Conservation (phyloP, 2,113 vertebrate species). For the Zeus faber region DNA sequence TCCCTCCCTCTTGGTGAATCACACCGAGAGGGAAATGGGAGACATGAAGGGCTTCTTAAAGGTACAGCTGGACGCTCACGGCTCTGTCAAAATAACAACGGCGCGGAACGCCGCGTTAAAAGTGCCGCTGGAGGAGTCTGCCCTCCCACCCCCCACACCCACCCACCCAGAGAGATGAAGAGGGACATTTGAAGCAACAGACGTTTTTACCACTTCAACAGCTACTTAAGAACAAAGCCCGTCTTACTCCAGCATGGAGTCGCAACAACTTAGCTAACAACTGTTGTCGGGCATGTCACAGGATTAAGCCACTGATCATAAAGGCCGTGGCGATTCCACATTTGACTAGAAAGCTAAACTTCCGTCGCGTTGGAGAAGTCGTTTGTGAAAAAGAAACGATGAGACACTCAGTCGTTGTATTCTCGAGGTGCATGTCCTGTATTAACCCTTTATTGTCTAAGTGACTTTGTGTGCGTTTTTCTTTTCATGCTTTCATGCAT, state of each 20-base stretch:
- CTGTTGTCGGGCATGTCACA: slow-evolving; percentile 1
- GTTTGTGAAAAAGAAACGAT: neutral
- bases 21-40: slow-evolving; percentile 34
- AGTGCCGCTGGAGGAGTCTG: neutral
- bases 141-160: neutral
- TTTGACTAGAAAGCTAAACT: too few relatives aligned
- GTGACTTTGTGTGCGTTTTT: neutral
- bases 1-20: slow-evolving; percentile 46
- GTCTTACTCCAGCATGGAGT: too few relatives aligned
- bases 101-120: too few relatives aligned
- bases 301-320: slow-evolving; percentile 6
- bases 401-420: neutral
- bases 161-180: slow-evolving; percentile 28
- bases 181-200: slow-evolving; percentile 50
- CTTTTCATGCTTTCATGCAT: neutral
- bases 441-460: neutral
- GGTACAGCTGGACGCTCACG: slow-evolving; percentile 18
- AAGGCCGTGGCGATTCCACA: neutral
- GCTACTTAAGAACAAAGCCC: slow-evolving; percentile 24
- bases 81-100: slow-evolving; percentile 1
- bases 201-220: slow-evolving; percentile 32
- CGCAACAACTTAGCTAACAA: slow-evolving; percentile 4
- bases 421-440: neutral
- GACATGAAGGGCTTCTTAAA: slow-evolving; percentile 40
- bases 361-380: too few relatives aligned